Percentiles rank a stretch among this genome's conserved stretches.
Conservation (phyloP, 2,797 vertebrate genomes). For the Tadarida brasiliensis region DNA sequence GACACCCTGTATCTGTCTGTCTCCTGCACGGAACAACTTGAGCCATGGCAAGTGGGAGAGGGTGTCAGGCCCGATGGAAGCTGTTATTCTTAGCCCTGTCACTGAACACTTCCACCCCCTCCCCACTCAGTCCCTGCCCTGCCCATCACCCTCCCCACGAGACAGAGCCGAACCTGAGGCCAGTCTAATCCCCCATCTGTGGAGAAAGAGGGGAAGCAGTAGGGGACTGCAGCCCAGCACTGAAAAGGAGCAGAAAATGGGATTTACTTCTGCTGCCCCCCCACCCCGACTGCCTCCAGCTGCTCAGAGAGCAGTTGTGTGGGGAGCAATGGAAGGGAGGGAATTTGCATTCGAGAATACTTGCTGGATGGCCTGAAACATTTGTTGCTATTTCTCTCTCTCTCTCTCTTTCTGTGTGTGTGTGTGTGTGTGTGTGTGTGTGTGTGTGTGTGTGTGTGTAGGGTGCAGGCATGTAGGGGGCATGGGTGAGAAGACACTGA, state of each 20-base stretch:
- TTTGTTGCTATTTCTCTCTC: not conserved
- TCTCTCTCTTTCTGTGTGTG: not conserved
- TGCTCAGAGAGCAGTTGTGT: constrained; percentile 74
- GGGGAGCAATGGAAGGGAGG: constrained; percentile 27
- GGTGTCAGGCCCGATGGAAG: constrained; percentile 72
- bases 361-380: constrained; percentile 60
- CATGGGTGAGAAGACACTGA: not conserved
- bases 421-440: not conserved
- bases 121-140: constrained; percentile 67
- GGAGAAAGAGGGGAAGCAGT: constrained; percentile 8
- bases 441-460: not conserved
- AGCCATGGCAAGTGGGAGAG: constrained; percentile 76
- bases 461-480: not conserved
- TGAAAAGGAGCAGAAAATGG: constrained; percentile 80
- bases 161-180: constrained; percentile 61
- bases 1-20: constrained; percentile 76
- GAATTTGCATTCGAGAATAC: constrained; percentile 76
- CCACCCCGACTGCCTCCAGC: constrained; percentile 37
- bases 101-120: constrained; percentile 52
- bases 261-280: constrained; percentile 70
- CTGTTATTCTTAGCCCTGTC: constrained; percentile 81
- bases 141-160: constrained; percentile 53
- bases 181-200: constrained; percentile 71
- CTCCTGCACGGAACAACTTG: constrained; percentile 77
- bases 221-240: constrained; percentile 17